Evolutionary conservation across 64 coral and sea anemone species (phyloP).

Genomic region (Dendronephthya gigantea): DNA sequence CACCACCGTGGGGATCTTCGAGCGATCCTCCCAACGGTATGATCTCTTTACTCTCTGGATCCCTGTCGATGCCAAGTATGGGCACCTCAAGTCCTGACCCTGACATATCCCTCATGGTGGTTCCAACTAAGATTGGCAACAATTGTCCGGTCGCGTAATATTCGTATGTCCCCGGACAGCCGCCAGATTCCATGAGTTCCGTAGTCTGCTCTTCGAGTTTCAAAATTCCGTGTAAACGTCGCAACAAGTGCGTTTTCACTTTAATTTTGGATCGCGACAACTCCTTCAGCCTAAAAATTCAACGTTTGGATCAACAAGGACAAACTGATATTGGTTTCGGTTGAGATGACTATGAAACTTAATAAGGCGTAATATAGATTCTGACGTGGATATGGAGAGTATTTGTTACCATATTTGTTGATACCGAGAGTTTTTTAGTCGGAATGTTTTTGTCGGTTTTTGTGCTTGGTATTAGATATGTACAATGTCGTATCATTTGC

Average conservation of each 20-base stretch:
- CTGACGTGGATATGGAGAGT: too few species aligned
- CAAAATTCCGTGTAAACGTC: slow-evolving; percentile 74
- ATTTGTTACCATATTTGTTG: too few species aligned
- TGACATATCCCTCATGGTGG: slow-evolving; percentile 64
- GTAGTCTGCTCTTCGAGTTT: slow-evolving; percentile 64
- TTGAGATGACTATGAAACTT: too few species aligned
- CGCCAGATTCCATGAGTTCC: slow-evolving; percentile 68
- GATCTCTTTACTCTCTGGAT: slow-evolving; percentile 65
- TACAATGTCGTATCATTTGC: too few species aligned
- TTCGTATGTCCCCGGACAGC: slow-evolving; percentile 90
- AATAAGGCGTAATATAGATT: too few species aligned
- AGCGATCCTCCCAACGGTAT: slow-evolving; percentile 83
- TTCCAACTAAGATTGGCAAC: slow-evolving; percentile 81
- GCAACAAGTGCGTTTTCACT: slow-evolving; percentile 50
- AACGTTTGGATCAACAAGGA: neutral
- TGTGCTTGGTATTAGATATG: too few species aligned
- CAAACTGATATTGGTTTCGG: too few species aligned
- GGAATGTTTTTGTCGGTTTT: too few species aligned
- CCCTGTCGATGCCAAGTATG: slow-evolving; percentile 80
- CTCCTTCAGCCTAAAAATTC: neutral
- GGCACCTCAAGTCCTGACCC: slow-evolving; percentile 77
- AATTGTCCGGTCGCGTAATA: slow-evolving; percentile 88
- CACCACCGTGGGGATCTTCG: slow-evolving; percentile 85
- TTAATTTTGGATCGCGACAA: neutral
- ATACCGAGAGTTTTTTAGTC: too few species aligned